These are phyloP conservation scores for Dicerorhinus sumatrensis DNA, from an alignment of 2,113 vertebrate genomes.

Conservation along the genomic window DNA sequence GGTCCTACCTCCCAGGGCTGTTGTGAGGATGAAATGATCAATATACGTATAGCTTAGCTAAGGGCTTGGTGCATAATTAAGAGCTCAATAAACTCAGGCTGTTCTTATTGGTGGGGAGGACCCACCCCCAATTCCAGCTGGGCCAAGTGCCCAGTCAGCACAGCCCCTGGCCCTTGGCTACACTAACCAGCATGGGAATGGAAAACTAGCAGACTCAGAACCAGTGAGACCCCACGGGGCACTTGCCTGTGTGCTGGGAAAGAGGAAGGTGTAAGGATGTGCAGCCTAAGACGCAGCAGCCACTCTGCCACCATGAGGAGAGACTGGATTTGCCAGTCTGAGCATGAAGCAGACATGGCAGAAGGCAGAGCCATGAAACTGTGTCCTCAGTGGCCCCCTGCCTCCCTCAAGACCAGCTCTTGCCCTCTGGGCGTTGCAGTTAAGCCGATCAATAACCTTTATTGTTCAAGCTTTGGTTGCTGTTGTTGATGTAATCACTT, in stretches of 20 bases:
- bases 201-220: not conserved
- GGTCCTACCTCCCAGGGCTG: not conserved
- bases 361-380: not conserved
- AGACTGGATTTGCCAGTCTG: not conserved
- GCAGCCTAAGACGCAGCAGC: not conserved
- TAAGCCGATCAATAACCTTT: not conserved
- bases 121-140: too few relatives aligned
- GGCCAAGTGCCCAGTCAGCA: not conserved
- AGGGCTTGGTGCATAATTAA: not conserved
- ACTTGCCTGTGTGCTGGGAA: not conserved
- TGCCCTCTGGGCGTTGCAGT: too few relatives aligned
- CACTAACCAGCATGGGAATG: not conserved
- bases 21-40: not conserved
- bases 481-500: not conserved
- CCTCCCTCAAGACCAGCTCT: not conserved
- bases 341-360: too few relatives aligned
- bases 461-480: not conserved
- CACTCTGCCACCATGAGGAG: not conserved
- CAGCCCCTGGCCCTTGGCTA: not conserved
- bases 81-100: not conserved
- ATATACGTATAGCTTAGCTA: not conserved
- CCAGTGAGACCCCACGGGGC: rapidly evolving
- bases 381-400: not conserved
- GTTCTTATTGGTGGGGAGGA: not conserved
- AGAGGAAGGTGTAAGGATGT: not conserved